Evolutionary conservation across 2,113 vertebrate species (phyloP), one percentile per base, ranked within the genome.

Genomic region (Vidua chalybeata): DNA sequence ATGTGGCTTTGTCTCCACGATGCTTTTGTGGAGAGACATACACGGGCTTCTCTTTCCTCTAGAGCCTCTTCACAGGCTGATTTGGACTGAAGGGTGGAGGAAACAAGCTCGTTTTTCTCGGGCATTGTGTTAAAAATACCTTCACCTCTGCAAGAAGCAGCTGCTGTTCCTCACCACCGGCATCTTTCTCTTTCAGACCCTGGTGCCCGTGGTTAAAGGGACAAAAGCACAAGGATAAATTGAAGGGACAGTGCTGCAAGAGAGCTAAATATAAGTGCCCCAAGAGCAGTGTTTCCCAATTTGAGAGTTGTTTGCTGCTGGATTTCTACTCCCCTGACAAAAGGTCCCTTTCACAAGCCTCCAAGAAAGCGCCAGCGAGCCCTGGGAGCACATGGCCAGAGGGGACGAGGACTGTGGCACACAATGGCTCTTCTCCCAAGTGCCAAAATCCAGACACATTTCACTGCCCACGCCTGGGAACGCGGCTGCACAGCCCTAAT

Each of bases 241-340:
- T 31, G 64, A 79, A 93, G 78, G 92, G 91, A 88, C 78, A 39
- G 63, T 7, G 61, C 82, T n/a, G 55, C 79, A 30, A 87, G 46
- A 0, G 39, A 94, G 91, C 94, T 92, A 96, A 97, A 96, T 95
- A 94, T 96, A 96, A 92, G 82, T 68, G 94, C 81, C 88, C 83
- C 80, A 2, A 68, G 87, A 90, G 83, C 92, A 68, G 55, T 76
- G 2, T 78, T 78, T 54, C 85, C 77, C 86, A 24, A 73, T 68
- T 56, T 27, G 46, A 90, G 79, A 75, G 76, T 23, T 69, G 92
- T 77, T 93, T 90, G 89, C 94, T 28, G 49, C 89, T 39, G 54
- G 54, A 75, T 84, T 48, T 80, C 52, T 83, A 37, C n/a, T 63
- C 48, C 37, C 46, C 69, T 10, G 22, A 96, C 95, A 96, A 95